Base-by-base conservation (phyloP, 2,113 vertebrate genomes). In the Microcebus tavaratra region DNA sequence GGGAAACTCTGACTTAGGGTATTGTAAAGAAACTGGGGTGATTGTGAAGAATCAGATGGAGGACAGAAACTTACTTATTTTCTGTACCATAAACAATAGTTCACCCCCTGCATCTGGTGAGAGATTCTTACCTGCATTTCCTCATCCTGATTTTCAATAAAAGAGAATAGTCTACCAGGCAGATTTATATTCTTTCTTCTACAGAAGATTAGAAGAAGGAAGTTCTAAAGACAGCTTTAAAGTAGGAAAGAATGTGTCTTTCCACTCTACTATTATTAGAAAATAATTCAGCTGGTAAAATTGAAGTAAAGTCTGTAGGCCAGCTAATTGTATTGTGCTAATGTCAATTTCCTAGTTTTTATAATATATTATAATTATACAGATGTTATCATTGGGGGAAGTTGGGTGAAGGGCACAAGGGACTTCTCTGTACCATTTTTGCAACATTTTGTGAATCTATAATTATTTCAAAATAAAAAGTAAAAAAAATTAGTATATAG, bases 381-480 rank as follows among this genome's bases (percentile, higher is more conserved):
- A 39, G 27, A 92, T 65, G 6, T 13, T 73, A 90, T 59, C n/a
- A 23, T 23, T 88, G 31, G 20, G 55, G 12, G 72, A 86, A 76
- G 12, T 20, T 55, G 21, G 9, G 17, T n/a, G 5, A 89, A 68
- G 78, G n/a, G 11, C 27, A 34, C 12, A 73, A 86, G 27, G 25
- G 39, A 48, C 42, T 42, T 81, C 27, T 92, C 14, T 83, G 12
- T 55, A 57, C 10, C 31, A 59, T 34, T 91, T 85, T 91, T 93
- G 59, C 39, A 90, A 75, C 13, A 34, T 59, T 39, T 91, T 23
- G 2, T 81, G 36, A 78, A 29, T 80, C 36, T 88, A 36, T 80
- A 94, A 57, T 88, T 95, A 91, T 91, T 88, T 81, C n/a, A 61
- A 76, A 95, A 78, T 61, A 68, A n/a, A 87, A 82, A 57, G 10